Percentiles rank a stretch among this genome's conserved stretches.
Evolutionary conservation across 2,797 vertebrate genomes (phyloP).

Genomic region (Enteromius unitaeniatus): DNA sequence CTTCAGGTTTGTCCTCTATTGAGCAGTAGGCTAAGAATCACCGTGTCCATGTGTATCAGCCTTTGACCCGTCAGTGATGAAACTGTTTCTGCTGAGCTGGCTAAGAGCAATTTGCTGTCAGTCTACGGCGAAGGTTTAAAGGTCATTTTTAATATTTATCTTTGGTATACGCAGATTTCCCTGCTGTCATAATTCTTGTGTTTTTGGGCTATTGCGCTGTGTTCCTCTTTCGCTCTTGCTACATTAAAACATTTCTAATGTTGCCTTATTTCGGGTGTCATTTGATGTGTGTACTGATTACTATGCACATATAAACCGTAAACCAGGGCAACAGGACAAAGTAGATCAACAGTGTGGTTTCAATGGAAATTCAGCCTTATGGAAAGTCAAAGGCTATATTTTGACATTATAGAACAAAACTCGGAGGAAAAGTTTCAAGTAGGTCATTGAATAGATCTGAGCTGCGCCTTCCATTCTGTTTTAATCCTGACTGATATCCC

Average conservation of each 20-base stretch:
- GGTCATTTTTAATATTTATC: slow-evolving; percentile 27
- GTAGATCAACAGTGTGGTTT: slow-evolving; percentile 13
- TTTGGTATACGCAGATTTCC: not conserved
- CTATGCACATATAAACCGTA: not conserved
- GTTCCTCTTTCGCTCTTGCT: not conserved
- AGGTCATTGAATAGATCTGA: slow-evolving; percentile 38
- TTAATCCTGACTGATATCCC: slow-evolving; percentile 25
- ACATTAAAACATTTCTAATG: not conserved
- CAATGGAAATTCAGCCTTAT: slow-evolving; percentile 7
- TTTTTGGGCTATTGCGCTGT: not conserved
- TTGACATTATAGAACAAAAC: slow-evolving; percentile 14
- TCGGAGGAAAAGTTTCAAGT: slow-evolving; percentile 36
- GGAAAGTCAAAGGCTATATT: slow-evolving; percentile 2
- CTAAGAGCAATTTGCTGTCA: not conserved
- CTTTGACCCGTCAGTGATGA: slow-evolving; percentile 37
- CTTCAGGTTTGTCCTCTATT: slow-evolving; percentile 33
- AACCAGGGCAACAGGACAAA: slow-evolving; percentile 11
- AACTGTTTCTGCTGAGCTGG: slow-evolving; percentile 31
- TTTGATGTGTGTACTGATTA: not conserved
- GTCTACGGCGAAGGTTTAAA: slow-evolving; percentile 30
- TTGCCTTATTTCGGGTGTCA: not conserved
- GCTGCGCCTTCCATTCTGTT: slow-evolving; percentile 28
- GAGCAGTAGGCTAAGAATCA: slow-evolving; percentile 18
- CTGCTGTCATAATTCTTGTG: not conserved
- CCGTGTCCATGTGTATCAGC: not conserved